Percentiles rank a stretch among this genome's conserved stretches.
Evolutionary conservation across 1,140 invertebrate species (phyloP).

Genomic region (Pristionchus pacificus): DNA sequence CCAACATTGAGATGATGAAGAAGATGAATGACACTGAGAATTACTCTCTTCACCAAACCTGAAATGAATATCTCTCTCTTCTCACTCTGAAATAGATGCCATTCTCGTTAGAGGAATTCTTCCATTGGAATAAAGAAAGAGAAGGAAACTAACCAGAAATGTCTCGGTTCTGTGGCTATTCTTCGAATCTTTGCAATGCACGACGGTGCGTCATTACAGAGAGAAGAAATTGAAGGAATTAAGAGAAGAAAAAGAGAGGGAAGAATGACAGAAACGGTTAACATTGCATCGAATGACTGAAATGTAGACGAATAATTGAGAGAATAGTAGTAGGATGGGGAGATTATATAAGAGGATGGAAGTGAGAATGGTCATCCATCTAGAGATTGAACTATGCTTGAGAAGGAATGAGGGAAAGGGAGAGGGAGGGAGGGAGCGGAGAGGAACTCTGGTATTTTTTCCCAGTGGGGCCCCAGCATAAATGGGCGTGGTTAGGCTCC

Average conservation of each 20-base stretch:
- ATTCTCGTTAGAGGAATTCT: not conserved
- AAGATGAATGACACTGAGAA: not conserved
- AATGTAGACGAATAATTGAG: not conserved
- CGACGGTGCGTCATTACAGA: constrained; percentile 17
- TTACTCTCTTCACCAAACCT: not conserved
- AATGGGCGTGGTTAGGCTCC: not conserved
- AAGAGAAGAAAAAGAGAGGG: constrained; percentile 4
- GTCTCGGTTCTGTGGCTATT: constrained; percentile 18
- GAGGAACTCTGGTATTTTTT: constrained; percentile 2
- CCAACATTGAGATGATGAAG: constrained; percentile 2
- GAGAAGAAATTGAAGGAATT: constrained; percentile 1
- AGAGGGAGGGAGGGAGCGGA: not conserved
- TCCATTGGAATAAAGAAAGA: not conserved
- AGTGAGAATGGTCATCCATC: not conserved
- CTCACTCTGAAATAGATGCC: too few species aligned
- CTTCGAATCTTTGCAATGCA: constrained; percentile 20
- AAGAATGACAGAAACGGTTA: too few species aligned
- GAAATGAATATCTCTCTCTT: not conserved
- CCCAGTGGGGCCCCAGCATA: too few species aligned
- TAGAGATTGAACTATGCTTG: not conserved
- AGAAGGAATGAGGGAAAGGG: not conserved
- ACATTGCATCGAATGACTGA: too few species aligned
- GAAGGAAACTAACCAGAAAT: constrained; percentile 14
- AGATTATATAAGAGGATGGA: not conserved
- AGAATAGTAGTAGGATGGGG: not conserved